Percentiles rank a stretch among this genome's conserved stretches.
Evolutionary conservation across 2,113 vertebrate species (phyloP).

Genomic region (Muntiacus reevesi): DNA sequence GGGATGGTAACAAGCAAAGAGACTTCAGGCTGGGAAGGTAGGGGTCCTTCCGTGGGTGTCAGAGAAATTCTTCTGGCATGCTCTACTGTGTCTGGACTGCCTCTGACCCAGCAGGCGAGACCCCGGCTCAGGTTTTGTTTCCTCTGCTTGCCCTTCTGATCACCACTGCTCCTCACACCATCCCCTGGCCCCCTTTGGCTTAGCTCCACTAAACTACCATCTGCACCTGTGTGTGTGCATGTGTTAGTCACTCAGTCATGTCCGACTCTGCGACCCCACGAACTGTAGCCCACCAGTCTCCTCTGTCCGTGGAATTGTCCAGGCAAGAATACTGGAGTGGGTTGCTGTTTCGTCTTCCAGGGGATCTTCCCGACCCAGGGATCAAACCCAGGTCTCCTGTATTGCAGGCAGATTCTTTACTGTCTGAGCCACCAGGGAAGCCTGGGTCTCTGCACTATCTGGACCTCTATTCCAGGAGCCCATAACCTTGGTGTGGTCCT

Average conservation of each 20-base stretch:
- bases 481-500: not conserved
- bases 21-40: not conserved
- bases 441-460: not conserved
- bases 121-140: not conserved
- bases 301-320: not conserved
- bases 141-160: not conserved
- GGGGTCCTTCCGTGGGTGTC: not conserved
- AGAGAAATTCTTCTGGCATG: not conserved
- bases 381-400: not conserved
- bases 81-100: not conserved
- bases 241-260: not conserved
- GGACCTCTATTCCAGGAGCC: not conserved
- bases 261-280: not conserved
- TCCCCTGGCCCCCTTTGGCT: not conserved
- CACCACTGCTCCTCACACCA: rapidly evolving
- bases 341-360: not conserved
- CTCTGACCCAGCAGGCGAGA: not conserved
- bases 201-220: not conserved
- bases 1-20: not conserved
- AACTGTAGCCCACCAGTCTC: not conserved
- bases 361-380: not conserved
- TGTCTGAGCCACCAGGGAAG: not conserved
- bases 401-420: not conserved
- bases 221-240: not conserved
- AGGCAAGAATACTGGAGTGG: not conserved